Percentiles rank a stretch among this genome's conserved stretches.
These are phyloP conservation scores for Diploptera punctata DNA, from an alignment of 2,888 invertebrate species.

Conservation along the genomic window DNA sequence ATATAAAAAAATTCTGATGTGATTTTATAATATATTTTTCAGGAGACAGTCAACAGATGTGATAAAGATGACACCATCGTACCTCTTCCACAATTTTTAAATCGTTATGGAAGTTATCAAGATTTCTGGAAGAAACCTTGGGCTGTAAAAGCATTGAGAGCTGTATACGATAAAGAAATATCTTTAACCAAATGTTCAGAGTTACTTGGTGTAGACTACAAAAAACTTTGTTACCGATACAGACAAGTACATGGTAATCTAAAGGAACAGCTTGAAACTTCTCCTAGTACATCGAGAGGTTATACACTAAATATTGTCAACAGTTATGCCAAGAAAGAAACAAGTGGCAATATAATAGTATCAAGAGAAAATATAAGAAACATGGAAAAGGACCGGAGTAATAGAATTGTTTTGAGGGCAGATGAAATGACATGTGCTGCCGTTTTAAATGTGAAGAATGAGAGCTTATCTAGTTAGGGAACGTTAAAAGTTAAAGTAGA, in stretches of 20 bases:
- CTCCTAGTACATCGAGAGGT: background rate
- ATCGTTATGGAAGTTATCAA: background rate
- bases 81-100: background rate
- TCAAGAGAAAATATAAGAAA: too few relatives aligned
- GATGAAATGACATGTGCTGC: background rate
- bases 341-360: background rate
- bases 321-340: background rate
- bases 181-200: background rate
- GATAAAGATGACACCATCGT: too few relatives aligned
- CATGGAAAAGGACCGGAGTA: too few relatives aligned
- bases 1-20: too few relatives aligned
- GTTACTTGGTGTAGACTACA: background rate
- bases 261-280: background rate
- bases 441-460: background rate
- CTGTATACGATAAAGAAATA: background rate
- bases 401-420: background rate
- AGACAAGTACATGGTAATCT: background rate
- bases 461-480: background rate
- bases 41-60: too few relatives aligned
- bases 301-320: background rate
- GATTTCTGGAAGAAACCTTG: slow-evolving; percentile 9
- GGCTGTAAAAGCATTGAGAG: background rate
- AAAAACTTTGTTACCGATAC: background rate
- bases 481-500: too few relatives aligned
- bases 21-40: too few relatives aligned